These are phyloP conservation scores for Drosophila parthenogenetica DNA, from an alignment of 2,888 invertebrate genomes.

Conservation along the genomic window DNA sequence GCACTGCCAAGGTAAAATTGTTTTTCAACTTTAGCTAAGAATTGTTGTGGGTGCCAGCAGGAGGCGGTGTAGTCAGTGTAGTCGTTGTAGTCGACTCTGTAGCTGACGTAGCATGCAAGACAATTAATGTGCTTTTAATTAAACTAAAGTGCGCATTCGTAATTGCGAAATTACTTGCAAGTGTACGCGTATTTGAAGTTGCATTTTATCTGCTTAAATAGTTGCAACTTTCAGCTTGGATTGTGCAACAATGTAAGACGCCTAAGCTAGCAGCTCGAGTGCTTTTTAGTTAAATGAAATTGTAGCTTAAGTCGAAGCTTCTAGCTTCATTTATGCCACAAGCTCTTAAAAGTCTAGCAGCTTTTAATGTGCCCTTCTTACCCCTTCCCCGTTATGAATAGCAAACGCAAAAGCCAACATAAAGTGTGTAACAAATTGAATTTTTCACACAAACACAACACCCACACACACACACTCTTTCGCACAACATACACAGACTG, in stretches of 20 bases:
- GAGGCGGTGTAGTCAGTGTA: too few relatives aligned
- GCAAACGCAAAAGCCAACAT: slow-evolving; percentile 65
- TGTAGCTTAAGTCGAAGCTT: slow-evolving; percentile 21
- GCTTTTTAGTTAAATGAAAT: slow-evolving; percentile 68
- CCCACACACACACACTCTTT: slow-evolving; percentile 1
- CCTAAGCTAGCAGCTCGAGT: slow-evolving; percentile 33
- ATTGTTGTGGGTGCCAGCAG: slow-evolving; percentile 61
- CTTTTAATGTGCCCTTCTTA: slow-evolving; percentile 51
- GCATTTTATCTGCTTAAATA: slow-evolving; percentile 43
- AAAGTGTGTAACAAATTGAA: slow-evolving; percentile 76
- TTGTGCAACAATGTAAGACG: slow-evolving; percentile 19
- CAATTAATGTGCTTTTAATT: slow-evolving; percentile 78
- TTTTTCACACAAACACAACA: slow-evolving; percentile 50
- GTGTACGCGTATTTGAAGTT: slow-evolving; percentile 50
- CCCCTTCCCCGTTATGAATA: slow-evolving; percentile 39
- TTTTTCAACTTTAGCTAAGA: slow-evolving; percentile 50
- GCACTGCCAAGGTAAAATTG: slow-evolving; percentile 64
- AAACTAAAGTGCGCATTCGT: slow-evolving; percentile 77
- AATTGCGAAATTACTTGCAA: slow-evolving; percentile 72
- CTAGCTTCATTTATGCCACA: slow-evolving; percentile 65
- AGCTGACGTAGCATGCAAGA: slow-evolving; percentile 53
- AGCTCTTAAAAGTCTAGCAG: slow-evolving; percentile 50
- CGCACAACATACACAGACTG: slow-evolving; percentile 9
- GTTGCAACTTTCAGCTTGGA: slow-evolving; percentile 28
- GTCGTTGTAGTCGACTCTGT: background rate